phyloP scores from a whole-genome alignment of 2,113 vertebrate genomes.

The Clarias gariepinus region DNA sequence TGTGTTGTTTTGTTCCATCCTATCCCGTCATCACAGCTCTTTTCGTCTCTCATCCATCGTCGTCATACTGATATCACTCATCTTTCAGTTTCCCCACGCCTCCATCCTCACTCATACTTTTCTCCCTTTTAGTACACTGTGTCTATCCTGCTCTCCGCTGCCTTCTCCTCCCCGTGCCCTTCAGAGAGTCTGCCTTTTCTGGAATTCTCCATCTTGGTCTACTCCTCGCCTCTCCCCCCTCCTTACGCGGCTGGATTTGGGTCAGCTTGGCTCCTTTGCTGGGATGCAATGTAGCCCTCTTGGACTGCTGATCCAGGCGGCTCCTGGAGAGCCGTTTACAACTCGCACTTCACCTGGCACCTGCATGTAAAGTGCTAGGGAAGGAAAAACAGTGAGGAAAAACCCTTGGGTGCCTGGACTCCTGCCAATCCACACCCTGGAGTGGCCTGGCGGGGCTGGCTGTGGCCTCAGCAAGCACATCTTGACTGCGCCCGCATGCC shows the following conservation, averaged over 20 bases:
- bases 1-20: constrained; percentile 41
- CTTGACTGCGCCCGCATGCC: constrained; percentile 74
- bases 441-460: constrained; percentile 72
- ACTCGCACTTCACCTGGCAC: constrained; percentile 61
- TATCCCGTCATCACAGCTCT: constrained; percentile 1
- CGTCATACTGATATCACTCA: constrained; percentile 48
- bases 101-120: constrained; percentile 36
- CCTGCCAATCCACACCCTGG: constrained; percentile 70
- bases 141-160: constrained; percentile 47
- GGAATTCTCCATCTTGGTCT: constrained; percentile 52
- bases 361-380: constrained; percentile 52
- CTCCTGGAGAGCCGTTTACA: constrained; percentile 68
- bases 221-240: constrained; percentile 31
- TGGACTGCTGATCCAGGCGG: constrained; percentile 69
- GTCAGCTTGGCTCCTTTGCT: constrained; percentile 66
- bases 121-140: constrained; percentile 43
- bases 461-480: constrained; percentile 73
- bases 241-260: constrained; percentile 62
- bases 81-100: constrained; percentile 22
- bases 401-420: constrained; percentile 54
- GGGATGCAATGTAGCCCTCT: constrained; percentile 78
- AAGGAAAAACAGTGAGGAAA: constrained; percentile 59
- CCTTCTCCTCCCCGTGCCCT: constrained; percentile 66
- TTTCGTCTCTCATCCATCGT: constrained; percentile 34
- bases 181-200: constrained; percentile 65